These are phyloP conservation scores for Andricus grossulariae DNA, from an alignment of 1,140 invertebrate species.

Conservation along the genomic window DNA sequence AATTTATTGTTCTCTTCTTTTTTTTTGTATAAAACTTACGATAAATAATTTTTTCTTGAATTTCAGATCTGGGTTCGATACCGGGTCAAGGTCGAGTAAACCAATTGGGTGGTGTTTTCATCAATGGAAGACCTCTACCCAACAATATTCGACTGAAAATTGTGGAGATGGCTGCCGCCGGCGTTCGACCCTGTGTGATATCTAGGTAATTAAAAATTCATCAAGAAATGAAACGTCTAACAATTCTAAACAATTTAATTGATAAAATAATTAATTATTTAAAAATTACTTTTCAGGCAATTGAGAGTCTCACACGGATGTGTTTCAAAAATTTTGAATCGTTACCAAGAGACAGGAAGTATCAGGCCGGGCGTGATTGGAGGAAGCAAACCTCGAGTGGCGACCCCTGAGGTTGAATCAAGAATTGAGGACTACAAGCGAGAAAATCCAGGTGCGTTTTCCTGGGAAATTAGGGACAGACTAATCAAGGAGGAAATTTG, in stretches of 20 bases:
- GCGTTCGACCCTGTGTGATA: constrained; percentile 88
- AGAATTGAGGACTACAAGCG: constrained; percentile 91
- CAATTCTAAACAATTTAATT: background rate
- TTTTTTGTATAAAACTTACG: background rate
- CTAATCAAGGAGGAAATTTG: constrained; percentile 89
- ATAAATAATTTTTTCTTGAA: constrained; percentile 35
- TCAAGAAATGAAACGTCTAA: background rate
- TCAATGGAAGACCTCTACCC: constrained; percentile 88
- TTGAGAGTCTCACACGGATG: constrained; percentile 89
- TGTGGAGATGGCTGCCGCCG: constrained; percentile 88
- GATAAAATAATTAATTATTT: background rate
- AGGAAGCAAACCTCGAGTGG: constrained; percentile 85
- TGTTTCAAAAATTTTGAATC: constrained; percentile 88
- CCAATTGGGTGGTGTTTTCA: constrained; percentile 90
- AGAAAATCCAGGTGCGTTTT: constrained; percentile 92
- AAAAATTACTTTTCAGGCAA: constrained; percentile 74
- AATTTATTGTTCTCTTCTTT: constrained; percentile 5
- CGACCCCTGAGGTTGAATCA: constrained; percentile 87
- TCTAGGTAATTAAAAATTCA: constrained; percentile 73
- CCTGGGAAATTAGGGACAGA: constrained; percentile 93
- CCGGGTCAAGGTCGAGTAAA: constrained; percentile 88
- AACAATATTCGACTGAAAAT: constrained; percentile 88
- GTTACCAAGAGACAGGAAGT: constrained; percentile 89
- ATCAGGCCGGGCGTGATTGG: constrained; percentile 90
- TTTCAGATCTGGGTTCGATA: constrained; percentile 69